phyloP scores from a whole-genome alignment of 1,140 invertebrate species.

The Eurosta solidaginis region DNA sequence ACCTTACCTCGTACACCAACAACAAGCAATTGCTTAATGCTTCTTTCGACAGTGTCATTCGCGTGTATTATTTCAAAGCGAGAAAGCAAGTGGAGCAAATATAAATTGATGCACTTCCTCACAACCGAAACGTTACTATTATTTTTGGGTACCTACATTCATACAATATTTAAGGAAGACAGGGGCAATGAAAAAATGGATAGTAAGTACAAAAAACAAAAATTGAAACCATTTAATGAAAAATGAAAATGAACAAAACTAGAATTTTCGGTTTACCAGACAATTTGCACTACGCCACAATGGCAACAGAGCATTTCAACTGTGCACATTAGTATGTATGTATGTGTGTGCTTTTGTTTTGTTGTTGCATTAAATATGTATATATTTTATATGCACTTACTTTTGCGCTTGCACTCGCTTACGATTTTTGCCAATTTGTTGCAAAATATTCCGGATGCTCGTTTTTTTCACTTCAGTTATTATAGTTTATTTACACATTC shows the following conservation, averaged over 20 bases:
- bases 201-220: background rate
- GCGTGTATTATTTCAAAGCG: background rate
- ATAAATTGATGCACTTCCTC: slow-evolving; percentile 18
- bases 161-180: no score
- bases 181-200: background rate
- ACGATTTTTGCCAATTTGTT: background rate
- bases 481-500: slow-evolving; percentile 23
- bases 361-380: background rate
- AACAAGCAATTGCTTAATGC: background rate
- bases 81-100: background rate
- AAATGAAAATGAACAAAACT: slow-evolving; percentile 21
- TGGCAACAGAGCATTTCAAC: background rate
- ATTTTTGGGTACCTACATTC: no score
- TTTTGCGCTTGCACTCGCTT: no score
- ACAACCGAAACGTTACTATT: background rate
- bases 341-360: no score
- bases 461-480: slow-evolving; percentile 20
- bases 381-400: background rate
- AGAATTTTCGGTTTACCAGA: slow-evolving; percentile 22
- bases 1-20: background rate
- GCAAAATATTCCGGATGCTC: background rate
- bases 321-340: no score
- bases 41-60: slow-evolving; percentile 17
- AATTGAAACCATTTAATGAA: background rate
- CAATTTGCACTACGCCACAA: slow-evolving; percentile 16